phyloP scores from a whole-genome alignment of 2,888 invertebrate genomes.

The Drosophila sordidula region DNA sequence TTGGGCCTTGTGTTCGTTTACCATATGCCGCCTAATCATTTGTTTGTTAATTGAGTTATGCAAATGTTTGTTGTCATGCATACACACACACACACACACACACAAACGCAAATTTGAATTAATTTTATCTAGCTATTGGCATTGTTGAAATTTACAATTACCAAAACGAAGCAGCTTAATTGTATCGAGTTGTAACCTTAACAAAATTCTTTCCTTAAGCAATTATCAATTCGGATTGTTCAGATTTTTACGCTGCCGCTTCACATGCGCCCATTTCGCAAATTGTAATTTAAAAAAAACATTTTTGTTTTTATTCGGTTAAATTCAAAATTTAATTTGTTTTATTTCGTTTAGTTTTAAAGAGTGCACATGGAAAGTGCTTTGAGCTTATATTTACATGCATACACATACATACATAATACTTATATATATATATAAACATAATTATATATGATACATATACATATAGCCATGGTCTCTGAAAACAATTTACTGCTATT shows the following conservation, averaged over 20 bases:
- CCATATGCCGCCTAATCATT: slow-evolving; percentile 59
- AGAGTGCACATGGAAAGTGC: slow-evolving; percentile 40
- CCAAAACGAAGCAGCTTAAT: slow-evolving; percentile 37
- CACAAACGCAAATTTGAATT: slow-evolving; percentile 23
- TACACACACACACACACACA: slow-evolving; percentile 28
- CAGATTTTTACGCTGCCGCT: slow-evolving; percentile 62
- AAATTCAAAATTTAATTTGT: slow-evolving; percentile 45
- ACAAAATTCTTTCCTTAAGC: slow-evolving; percentile 66
- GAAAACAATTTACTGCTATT: slow-evolving; percentile 80
- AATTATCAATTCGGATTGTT: slow-evolving; percentile 53
- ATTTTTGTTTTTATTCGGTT: slow-evolving; percentile 26
- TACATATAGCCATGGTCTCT: slow-evolving; percentile 79
- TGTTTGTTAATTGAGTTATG: slow-evolving; percentile 69
- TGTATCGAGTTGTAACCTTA: slow-evolving; percentile 34
- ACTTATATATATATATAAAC: slow-evolving; percentile 44
- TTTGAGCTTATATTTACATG: slow-evolving; percentile 59
- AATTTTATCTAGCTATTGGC: slow-evolving; percentile 37
- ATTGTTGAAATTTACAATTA: slow-evolving; percentile 23
- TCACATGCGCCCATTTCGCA: slow-evolving; percentile 35
- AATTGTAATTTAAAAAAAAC: slow-evolving; percentile 17
- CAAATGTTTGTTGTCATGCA: slow-evolving; percentile 66
- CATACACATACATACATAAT: slow-evolving; percentile 47
- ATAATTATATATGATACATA: slow-evolving; percentile 61
- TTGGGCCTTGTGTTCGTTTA: slow-evolving; percentile 62
- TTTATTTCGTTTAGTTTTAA: slow-evolving; percentile 35